Evolutionary conservation across 2,888 invertebrate species (phyloP), one percentile per base, ranked within the genome.

Genomic region (Callosobruchus maculatus): DNA sequence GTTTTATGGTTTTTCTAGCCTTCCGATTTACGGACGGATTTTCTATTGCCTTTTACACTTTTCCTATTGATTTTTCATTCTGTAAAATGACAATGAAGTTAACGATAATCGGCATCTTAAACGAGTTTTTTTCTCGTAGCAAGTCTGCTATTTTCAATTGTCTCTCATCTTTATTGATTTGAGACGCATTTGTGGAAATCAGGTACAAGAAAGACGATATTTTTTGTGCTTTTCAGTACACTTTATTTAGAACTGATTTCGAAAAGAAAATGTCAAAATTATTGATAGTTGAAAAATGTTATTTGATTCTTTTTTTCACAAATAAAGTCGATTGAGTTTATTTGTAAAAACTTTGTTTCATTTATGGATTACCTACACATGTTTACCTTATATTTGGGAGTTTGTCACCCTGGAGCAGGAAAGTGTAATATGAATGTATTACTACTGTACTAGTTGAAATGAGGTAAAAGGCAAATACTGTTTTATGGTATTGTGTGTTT

Each of bases 291-390:
- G 78, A 74, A 72, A 74, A 75, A 76, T 77, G 76, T 78, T 78
- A 77, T 75, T 67, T 74, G 73, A 75, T 75, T 69, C 73, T 75
- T 80, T 81, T 81, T 82, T 79, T 80, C 78, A 78, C 80, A 82
- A 82, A 81, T 81, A 81, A 82, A 80, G 70, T 79, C 78, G 75
- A 73, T 77, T 77, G 30, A 30, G 75, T 82, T 82, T 80, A 81
- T 81, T 81, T 82, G 80, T 81, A 81, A 72, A 74, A 22, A 67
- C 21, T 67, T 73, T 76, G 72, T 76, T 79, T 79, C 73, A 78
- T 75, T 77, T 20, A 30, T 71, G 20, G 0, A 31, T 5, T 20
- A 2, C 7, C n/a, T 9, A 13, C 9, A 22, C 26, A 9, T 70
- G 4, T 49, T 49, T 18, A 49, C 9, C 49, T 49, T 13, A 49